These are phyloP conservation scores for Magallana ariakensis DNA, from an alignment of 1,140 invertebrate species.

Conservation along the genomic window DNA sequence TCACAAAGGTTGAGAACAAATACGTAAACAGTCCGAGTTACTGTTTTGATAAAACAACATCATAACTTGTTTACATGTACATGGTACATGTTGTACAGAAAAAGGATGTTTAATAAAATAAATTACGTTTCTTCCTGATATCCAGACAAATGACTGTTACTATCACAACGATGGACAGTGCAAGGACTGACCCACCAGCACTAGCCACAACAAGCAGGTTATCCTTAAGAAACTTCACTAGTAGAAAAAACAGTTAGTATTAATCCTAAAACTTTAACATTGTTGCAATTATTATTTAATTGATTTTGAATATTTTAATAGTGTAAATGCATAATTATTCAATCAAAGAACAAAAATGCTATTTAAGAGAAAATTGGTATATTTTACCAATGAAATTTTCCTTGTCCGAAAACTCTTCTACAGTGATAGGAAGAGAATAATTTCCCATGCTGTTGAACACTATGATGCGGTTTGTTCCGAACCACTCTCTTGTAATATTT, in stretches of 20 bases:
- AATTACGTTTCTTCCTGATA: background rate
- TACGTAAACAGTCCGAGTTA: too few species aligned
- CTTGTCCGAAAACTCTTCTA: background rate
- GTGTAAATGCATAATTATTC: too few species aligned
- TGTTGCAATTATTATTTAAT: too few species aligned
- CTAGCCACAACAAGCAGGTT: slow-evolving; percentile 3
- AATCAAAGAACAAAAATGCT: too few species aligned
- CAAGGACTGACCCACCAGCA: background rate
- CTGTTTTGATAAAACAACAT: too few species aligned
- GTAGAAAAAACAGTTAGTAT: background rate
- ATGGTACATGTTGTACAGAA: too few species aligned
- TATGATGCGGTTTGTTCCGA: background rate
- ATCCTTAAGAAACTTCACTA: background rate
- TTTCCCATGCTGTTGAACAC: background rate
- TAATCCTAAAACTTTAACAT: too few species aligned
- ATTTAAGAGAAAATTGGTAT: background rate
- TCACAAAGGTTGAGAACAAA: too few species aligned
- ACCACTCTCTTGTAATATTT: background rate
- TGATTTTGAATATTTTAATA: too few species aligned
- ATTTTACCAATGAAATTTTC: slow-evolving; percentile 5
- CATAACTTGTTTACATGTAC: too few species aligned
- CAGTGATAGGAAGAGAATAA: background rate
- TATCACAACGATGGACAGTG: background rate
- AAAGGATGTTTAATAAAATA: too few species aligned
- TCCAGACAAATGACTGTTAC: background rate